These are phyloP conservation scores for Spilosoma lubricipeda DNA, from an alignment of 2,888 invertebrate genomes.

Conservation along the genomic window DNA sequence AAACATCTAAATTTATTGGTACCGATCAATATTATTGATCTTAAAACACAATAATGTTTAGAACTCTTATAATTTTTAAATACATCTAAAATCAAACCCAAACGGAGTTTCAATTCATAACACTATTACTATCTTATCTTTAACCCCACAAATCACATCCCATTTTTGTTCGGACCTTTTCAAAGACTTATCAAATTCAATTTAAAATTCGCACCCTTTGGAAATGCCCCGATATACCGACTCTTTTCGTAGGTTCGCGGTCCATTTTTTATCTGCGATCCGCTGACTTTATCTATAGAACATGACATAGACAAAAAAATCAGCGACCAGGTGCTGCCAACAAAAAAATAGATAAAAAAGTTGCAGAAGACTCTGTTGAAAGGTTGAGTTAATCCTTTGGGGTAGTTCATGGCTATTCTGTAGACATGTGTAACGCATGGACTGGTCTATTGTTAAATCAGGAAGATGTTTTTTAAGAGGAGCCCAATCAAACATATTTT, in stretches of 20 bases:
- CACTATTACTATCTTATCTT: constrained; percentile 66
- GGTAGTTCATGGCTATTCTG: constrained; percentile 56
- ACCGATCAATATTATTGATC: not conserved
- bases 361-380: constrained; percentile 52
- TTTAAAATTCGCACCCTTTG: constrained; percentile 71
- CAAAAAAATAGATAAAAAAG: constrained; percentile 62
- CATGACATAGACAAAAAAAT: constrained; percentile 73
- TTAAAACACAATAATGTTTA: not conserved
- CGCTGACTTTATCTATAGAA: constrained; percentile 69
- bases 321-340: constrained; percentile 71
- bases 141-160: constrained; percentile 69
- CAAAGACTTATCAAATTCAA: constrained; percentile 69
- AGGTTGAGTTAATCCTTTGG: constrained; percentile 68
- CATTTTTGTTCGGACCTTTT: constrained; percentile 58
- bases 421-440: constrained; percentile 78
- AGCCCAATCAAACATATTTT: constrained; percentile 53
- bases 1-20: not conserved
- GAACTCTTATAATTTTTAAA: constrained; percentile 15
- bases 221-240: constrained; percentile 55
- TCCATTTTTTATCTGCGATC: constrained; percentile 70
- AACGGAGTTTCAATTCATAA: constrained; percentile 49
- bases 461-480: constrained; percentile 50
- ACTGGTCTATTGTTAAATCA: constrained; percentile 59
- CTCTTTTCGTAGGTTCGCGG: constrained; percentile 56
- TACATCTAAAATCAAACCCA: constrained; percentile 28